Evolutionary conservation across 2,113 vertebrate genomes (phyloP).

Genomic region (Mus pahari): DNA sequence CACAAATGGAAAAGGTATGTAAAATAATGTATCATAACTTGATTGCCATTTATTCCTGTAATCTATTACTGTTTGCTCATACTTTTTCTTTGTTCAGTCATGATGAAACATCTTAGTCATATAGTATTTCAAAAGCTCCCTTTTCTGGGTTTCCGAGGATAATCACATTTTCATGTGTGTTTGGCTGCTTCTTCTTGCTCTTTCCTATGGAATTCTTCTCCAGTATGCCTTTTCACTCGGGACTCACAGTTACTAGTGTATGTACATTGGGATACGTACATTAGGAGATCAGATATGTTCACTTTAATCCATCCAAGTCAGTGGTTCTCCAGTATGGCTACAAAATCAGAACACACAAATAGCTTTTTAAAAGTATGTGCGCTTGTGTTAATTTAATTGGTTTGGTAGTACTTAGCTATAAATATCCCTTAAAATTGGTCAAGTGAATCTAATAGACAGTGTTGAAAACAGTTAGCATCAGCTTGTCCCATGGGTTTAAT

Average conservation of each 20-base stretch:
- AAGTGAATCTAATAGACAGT: conserved; percentile 16
- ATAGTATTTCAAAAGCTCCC: background rate
- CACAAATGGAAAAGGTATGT: background rate
- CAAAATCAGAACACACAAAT: background rate
- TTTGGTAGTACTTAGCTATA: background rate
- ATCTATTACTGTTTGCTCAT: background rate
- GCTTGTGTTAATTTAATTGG: background rate
- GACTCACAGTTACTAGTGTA: background rate
- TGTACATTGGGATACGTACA: background rate
- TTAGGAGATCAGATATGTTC: background rate
- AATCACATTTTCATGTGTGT: background rate
- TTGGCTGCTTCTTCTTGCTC: background rate
- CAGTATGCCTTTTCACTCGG: background rate
- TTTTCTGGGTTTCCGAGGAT: background rate
- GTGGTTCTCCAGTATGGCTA: background rate
- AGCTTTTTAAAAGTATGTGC: background rate
- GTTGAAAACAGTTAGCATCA: background rate
- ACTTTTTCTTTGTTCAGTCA: background rate
- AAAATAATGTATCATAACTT: background rate
- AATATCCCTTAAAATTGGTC: background rate
- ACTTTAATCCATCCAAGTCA: background rate
- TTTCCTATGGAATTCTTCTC: background rate
- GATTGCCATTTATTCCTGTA: background rate
- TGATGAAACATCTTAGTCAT: background rate
- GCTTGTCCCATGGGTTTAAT: background rate